Evolutionary conservation across 2,113 vertebrate genomes (phyloP).

Genomic region (Ictidomys tridecemlineatus): DNA sequence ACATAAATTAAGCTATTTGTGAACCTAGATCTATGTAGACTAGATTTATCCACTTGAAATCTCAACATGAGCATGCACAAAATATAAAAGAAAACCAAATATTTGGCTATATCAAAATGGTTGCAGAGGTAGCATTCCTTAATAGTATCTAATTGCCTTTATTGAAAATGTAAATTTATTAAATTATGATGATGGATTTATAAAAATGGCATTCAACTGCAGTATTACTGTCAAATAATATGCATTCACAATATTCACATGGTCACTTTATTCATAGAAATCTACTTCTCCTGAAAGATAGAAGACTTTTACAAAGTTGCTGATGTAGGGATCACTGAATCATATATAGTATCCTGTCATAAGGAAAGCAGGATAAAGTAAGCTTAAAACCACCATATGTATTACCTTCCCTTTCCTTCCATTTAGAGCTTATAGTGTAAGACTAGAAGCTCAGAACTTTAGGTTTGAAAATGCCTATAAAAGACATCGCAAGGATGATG

Average conservation of each 20-base stretch:
- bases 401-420: neutral
- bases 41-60: neutral
- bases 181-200: neutral
- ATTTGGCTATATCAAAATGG: conserved; percentile 13
- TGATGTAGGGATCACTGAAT: neutral
- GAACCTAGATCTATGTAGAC: neutral
- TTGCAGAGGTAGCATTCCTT: neutral
- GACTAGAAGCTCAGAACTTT: neutral
- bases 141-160: neutral
- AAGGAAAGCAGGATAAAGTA: neutral
- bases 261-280: neutral
- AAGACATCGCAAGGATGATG: neutral
- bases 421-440: neutral
- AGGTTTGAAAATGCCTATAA: neutral
- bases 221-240: neutral
- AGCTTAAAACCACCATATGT: neutral
- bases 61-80: neutral
- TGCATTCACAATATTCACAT: neutral
- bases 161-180: neutral
- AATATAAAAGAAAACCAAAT: neutral
- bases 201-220: neutral
- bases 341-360: neutral
- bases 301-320: neutral
- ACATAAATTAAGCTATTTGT: neutral
- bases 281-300: neutral